Evolutionary conservation across 53 echinoderm and acorn worm genomes (phyloP).

Genomic region (Apostichopus leukothele): DNA sequence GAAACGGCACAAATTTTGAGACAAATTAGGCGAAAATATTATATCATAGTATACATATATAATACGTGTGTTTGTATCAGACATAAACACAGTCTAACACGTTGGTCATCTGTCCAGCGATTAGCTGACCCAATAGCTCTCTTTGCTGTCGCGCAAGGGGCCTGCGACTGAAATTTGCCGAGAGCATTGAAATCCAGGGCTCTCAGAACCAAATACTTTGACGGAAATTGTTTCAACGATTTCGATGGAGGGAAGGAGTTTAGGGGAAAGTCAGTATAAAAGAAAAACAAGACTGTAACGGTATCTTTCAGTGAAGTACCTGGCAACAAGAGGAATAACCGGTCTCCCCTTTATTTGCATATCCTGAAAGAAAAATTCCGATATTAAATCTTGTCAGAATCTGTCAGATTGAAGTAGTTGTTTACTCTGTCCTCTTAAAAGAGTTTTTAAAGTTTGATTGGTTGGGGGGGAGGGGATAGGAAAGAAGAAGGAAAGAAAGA

Average conservation of each 20-base stretch:
- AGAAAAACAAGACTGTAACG: constrained; percentile 9
- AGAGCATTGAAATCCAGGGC: neutral
- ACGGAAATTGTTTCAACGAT: constrained; percentile 1
- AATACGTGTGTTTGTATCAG: too few relatives aligned
- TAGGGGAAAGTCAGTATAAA: neutral
- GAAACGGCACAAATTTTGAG: too few relatives aligned
- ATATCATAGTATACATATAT: too few relatives aligned
- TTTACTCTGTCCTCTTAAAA: constrained; percentile 19
- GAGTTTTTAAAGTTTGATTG: neutral
- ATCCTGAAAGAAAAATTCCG: constrained; percentile 9
- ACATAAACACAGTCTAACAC: too few relatives aligned
- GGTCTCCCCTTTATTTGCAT: constrained; percentile 11
- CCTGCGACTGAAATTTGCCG: too few relatives aligned
- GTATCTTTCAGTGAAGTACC: neutral
- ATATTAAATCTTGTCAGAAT: constrained; percentile 43
- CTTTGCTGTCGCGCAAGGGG: too few relatives aligned
- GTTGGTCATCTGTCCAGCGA: too few relatives aligned
- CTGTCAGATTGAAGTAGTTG: constrained; percentile 24
- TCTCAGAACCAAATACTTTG: neutral
- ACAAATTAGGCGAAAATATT: too few relatives aligned
- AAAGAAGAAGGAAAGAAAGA: neutral
- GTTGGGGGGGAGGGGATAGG: neutral
- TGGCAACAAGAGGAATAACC: neutral
- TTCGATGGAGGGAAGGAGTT: neutral
- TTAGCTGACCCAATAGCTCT: too few relatives aligned